A percentile compares a stretch with the other conserved stretches of the same genome.
Conservation (phyloP, 2,888 invertebrate species). For the Microplitis manilae region DNA sequence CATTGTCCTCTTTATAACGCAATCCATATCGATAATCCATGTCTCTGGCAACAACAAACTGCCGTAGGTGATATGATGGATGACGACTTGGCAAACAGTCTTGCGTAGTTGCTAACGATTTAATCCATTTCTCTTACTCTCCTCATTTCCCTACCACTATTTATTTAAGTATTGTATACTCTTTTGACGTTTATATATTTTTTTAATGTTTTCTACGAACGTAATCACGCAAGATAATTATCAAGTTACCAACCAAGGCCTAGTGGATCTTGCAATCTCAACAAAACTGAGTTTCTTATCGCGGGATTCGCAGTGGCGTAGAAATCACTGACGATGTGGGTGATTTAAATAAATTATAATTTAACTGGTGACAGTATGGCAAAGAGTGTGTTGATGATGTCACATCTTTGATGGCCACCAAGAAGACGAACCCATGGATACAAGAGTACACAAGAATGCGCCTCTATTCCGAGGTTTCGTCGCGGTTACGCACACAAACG, state of each 20-base stretch:
- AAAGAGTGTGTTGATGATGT: constrained; percentile 9
- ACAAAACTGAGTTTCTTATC: constrained; percentile 21
- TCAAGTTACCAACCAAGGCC: constrained; percentile 19
- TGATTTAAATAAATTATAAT: neutral
- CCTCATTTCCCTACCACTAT: neutral
- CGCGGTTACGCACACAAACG: constrained; percentile 29
- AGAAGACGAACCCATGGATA: neutral
- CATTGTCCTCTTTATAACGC: constrained; percentile 64
- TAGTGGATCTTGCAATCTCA: constrained; percentile 14
- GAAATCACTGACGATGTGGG: neutral
- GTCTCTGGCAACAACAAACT: constrained; percentile 15
- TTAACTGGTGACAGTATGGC: neutral
- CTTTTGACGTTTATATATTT: neutral
- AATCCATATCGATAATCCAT: constrained; percentile 59
- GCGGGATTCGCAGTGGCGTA: constrained; percentile 26
- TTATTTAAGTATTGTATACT: neutral
- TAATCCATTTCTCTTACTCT: neutral
- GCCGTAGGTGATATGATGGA: constrained; percentile 5
- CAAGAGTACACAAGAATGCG: neutral
- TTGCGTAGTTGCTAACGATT: neutral
- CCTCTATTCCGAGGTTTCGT: neutral
- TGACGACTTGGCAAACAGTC: neutral
- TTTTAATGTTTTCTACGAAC: neutral
- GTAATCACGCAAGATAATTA: constrained; percentile 21
- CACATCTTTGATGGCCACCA: neutral